Conservation (phyloP, 2,797 vertebrate species). For the Triplophysa yarkandensis region DNA sequence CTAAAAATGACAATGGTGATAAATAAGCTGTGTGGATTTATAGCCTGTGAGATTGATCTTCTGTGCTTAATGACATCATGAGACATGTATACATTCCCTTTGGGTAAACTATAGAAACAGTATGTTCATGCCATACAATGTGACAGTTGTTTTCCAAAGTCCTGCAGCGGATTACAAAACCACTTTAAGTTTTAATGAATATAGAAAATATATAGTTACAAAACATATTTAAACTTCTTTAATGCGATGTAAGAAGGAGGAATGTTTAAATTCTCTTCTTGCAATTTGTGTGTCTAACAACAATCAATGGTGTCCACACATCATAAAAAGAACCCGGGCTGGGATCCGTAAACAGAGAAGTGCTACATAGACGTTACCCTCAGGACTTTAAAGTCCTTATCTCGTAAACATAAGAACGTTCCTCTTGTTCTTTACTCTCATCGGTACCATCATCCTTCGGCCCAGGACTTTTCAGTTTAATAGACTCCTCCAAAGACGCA, state of each 20-base stretch:
- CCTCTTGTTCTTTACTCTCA: conserved; percentile 59
- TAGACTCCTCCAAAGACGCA: conserved; percentile 60
- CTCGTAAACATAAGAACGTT: conserved; percentile 58
- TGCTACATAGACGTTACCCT: conserved; percentile 63
- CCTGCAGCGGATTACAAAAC: neutral
- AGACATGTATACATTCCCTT: neutral
- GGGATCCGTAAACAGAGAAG: conserved; percentile 56
- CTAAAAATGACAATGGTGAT: neutral
- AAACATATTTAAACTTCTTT: neutral
- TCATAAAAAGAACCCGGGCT: neutral
- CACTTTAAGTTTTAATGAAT: neutral
- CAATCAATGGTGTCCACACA: neutral
- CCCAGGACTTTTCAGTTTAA: conserved; percentile 69
- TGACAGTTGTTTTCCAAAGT: conserved; percentile 16
- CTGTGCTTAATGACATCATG: conserved; percentile 8
- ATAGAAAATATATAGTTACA: neutral
- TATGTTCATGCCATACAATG: conserved; percentile 27
- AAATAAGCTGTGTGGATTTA: neutral
- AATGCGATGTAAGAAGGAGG: no score
- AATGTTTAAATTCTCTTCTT: neutral
- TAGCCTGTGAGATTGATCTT: neutral
- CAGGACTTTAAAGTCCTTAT: conserved; percentile 57
- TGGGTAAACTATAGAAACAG: neutral
- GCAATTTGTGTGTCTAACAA: neutral
- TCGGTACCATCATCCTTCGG: conserved; percentile 67